Percentiles rank a stretch among this genome's conserved stretches.
phyloP scores from a whole-genome alignment of 2,888 invertebrate genomes.

The Leucozona laternaria region DNA sequence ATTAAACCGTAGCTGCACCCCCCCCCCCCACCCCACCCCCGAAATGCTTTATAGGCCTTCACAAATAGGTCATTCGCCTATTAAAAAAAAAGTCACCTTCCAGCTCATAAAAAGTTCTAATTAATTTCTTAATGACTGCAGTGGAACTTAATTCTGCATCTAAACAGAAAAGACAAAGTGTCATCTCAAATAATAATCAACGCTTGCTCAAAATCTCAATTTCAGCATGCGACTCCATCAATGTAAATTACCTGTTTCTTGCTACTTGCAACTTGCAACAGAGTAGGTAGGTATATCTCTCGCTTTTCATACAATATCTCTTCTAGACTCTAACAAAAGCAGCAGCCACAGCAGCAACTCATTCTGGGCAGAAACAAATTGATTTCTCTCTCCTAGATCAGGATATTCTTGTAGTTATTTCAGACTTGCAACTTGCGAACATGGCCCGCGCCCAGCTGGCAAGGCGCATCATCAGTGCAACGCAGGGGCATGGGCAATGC shows the following conservation, averaged over 20 bases:
- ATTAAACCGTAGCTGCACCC: no score
- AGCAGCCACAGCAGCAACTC: slow-evolving; percentile 50
- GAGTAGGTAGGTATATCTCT: background rate
- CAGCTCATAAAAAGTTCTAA: slow-evolving; percentile 27
- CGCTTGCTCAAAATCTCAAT: slow-evolving; percentile 54
- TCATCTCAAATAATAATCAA: slow-evolving; percentile 68
- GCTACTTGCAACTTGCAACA: slow-evolving; percentile 44
- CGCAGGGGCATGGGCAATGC: background rate
- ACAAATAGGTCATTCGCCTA: background rate
- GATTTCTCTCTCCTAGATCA: slow-evolving; percentile 69
- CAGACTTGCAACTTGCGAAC: slow-evolving; percentile 4
- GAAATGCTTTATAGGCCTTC: background rate
- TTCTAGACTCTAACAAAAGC: background rate
- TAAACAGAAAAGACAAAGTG: slow-evolving; percentile 55
- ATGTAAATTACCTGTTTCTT: slow-evolving; percentile 72
- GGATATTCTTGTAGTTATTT: slow-evolving; percentile 65
- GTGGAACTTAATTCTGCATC: slow-evolving; percentile 47
- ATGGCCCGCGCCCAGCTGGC: slow-evolving; percentile 28
- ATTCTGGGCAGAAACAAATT: slow-evolving; percentile 65
- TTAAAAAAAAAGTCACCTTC: background rate
- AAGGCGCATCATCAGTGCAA: no score
- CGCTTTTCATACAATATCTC: background rate
- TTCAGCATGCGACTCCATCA: slow-evolving; percentile 68
- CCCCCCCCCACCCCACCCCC: no score
- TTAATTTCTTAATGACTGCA: slow-evolving; percentile 42